phyloP scores from a whole-genome alignment of 2,888 invertebrate species.

The Habrosyne pyritoides region DNA sequence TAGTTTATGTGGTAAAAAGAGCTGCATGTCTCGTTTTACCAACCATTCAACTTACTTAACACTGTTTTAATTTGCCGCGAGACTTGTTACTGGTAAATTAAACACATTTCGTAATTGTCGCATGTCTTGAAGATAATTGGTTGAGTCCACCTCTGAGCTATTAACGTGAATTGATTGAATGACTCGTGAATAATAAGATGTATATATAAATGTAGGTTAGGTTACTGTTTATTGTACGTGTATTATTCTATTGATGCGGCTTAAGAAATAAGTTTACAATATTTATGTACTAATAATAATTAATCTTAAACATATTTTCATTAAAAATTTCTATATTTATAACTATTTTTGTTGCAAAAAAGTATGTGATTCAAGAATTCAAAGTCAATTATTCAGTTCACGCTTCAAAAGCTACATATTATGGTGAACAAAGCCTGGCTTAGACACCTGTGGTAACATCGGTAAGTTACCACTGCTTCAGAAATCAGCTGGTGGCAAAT shows the following conservation, averaged over 20 bases:
- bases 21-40: slow-evolving; percentile 44
- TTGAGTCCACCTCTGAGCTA: background rate
- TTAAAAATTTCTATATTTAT: too few species aligned
- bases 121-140: slow-evolving; percentile 4
- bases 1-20: slow-evolving; percentile 63
- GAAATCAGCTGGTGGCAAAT: too few species aligned
- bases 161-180: background rate
- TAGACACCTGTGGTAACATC: too few species aligned
- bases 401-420: too few species aligned
- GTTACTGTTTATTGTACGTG: background rate
- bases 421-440: too few species aligned
- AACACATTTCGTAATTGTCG: slow-evolving; percentile 4
- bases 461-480: too few species aligned
- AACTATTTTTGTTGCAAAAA: too few species aligned
- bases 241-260: background rate
- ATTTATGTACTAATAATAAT: background rate
- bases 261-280: background rate
- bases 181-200: background rate
- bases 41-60: slow-evolving; percentile 49
- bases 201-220: background rate
- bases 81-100: slow-evolving; percentile 4
- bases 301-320: too few species aligned
- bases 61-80: slow-evolving; percentile 45
- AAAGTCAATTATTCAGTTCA: too few species aligned
- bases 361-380: too few species aligned